phyloP scores from a whole-genome alignment of 2,888 invertebrate genomes.

The Nomada lathburiana region DNA sequence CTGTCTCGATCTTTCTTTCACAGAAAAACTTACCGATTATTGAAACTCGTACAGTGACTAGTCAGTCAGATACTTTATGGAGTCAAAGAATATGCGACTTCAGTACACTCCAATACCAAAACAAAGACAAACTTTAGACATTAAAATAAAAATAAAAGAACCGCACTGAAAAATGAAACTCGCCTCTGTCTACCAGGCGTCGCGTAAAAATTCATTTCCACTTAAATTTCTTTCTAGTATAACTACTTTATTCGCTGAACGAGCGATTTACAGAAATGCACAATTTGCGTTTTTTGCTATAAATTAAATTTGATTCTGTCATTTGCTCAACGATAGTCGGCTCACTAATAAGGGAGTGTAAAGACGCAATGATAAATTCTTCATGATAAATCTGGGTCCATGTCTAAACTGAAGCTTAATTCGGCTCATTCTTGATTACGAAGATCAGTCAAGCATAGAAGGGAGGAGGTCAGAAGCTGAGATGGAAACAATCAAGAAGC shows the following conservation, averaged over 20 bases:
- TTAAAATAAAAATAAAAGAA: slow-evolving; percentile 29
- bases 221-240: not conserved
- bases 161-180: slow-evolving; percentile 34
- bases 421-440: not conserved
- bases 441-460: slow-evolving; percentile 18
- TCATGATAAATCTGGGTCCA: no score
- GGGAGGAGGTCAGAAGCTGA: slow-evolving; percentile 10
- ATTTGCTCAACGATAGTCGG: no score
- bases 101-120: not conserved
- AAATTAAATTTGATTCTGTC: no score
- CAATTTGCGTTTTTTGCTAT: no score
- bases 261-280: not conserved
- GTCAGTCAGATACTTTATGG: no score
- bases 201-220: not conserved
- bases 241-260: not conserved
- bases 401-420: not conserved
- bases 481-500: slow-evolving; percentile 40
- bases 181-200: not conserved
- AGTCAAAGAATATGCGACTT: not conserved
- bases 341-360: not conserved
- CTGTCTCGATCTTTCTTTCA: no score
- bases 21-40: no score
- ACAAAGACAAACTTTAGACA: slow-evolving; percentile 29
- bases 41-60: no score
- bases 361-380: not conserved